Conservation (phyloP, 2,113 vertebrate species). For the Piprites chloris region DNA sequence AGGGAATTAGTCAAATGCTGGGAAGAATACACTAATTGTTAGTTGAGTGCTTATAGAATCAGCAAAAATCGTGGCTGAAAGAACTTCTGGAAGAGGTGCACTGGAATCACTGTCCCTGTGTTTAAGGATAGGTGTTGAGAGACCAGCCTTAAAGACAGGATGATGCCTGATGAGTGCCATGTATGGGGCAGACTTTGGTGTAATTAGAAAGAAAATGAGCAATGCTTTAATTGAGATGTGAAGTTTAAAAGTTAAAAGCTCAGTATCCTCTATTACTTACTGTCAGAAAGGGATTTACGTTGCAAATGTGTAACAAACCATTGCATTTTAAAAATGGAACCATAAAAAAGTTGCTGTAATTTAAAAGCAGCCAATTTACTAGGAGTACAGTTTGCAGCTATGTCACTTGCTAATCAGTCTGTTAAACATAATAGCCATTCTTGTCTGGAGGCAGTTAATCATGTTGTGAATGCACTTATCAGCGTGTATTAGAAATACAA, state of each 20-base stretch:
- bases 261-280: slow-evolving; percentile 20
- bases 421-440: slow-evolving; percentile 72
- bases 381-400: slow-evolving; percentile 26
- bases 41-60: background rate
- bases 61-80: background rate
- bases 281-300: slow-evolving; percentile 48
- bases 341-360: slow-evolving; percentile 55
- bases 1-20: background rate
- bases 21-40: background rate
- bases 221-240: slow-evolving; percentile 54
- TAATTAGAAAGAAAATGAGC: slow-evolving; percentile 67
- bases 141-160: background rate
- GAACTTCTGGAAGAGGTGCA: background rate
- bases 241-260: slow-evolving; percentile 49
- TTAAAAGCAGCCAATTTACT: slow-evolving; percentile 68
- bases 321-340: slow-evolving; percentile 57
- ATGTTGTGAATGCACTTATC: slow-evolving; percentile 73
- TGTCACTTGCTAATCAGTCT: slow-evolving; percentile 71
- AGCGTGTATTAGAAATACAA: slow-evolving; percentile 66
- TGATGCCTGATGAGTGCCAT: background rate
- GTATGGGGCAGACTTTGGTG: background rate
- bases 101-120: background rate
- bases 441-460: slow-evolving; percentile 74
- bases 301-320: slow-evolving; percentile 56
- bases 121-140: background rate